Conservation (phyloP, 2,113 vertebrate species). For the Phainopepla nitens region DNA sequence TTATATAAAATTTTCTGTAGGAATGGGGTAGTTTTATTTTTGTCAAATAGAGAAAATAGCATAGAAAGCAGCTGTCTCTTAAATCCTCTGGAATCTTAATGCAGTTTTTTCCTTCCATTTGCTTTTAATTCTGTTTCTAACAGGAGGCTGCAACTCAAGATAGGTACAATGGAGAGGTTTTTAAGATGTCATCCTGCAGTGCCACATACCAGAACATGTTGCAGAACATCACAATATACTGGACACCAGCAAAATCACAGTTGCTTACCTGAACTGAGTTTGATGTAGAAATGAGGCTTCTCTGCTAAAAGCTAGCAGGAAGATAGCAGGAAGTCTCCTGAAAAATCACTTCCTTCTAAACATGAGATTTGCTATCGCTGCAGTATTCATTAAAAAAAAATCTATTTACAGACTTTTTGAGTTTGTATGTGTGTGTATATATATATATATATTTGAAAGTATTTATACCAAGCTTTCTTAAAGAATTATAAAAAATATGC, state of each 20-base stretch:
- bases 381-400: not conserved
- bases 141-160: not conserved
- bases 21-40: not conserved
- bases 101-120: not conserved
- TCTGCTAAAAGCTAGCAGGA: not conserved
- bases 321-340: not conserved
- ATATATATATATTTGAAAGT: not conserved
- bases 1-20: slow-evolving; percentile 20
- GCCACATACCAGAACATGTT: not conserved
- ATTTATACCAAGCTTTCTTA: not conserved
- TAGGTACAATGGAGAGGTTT: not conserved
- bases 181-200: not conserved
- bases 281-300: not conserved
- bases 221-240: not conserved
- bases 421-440: too few species aligned
- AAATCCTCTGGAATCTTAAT: not conserved
- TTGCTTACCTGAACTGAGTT: not conserved
- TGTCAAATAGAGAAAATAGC: slow-evolving; percentile 25
- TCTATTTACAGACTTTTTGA: not conserved
- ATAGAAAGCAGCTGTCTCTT: slow-evolving; percentile 21
- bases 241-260: not conserved
- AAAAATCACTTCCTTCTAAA: not conserved
- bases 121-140: not conserved
- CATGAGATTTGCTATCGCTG: not conserved
- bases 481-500: not conserved